A percentile compares a stretch with the other conserved stretches of the same genome.
Evolutionary conservation across 2,888 invertebrate genomes (phyloP).

Genomic region (Pristionchus exspectatus): DNA sequence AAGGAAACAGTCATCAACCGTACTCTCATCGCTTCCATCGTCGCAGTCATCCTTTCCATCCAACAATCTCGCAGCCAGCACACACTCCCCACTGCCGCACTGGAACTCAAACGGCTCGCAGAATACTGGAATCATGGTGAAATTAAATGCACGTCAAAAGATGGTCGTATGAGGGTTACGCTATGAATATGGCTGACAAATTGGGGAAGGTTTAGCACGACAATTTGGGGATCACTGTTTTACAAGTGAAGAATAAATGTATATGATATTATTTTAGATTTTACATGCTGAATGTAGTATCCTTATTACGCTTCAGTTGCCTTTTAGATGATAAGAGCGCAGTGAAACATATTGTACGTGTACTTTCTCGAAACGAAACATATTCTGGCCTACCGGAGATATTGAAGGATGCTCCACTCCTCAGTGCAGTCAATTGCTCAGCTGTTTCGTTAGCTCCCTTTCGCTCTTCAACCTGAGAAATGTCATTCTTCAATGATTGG

Average conservation of each 20-base stretch:
- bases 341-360: background rate
- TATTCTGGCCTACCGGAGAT: background rate
- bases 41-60: conserved; percentile 68
- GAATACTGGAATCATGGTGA: conserved; percentile 51
- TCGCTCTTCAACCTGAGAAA: conserved; percentile 25
- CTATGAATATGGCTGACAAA: background rate
- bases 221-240: no score
- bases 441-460: background rate
- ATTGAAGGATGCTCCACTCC: background rate
- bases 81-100: conserved; percentile 68
- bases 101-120: conserved; percentile 67
- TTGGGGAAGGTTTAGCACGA: no score
- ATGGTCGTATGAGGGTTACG: background rate
- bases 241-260: no score
- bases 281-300: no score
- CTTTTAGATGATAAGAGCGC: background rate
- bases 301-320: no score
- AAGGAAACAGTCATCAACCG: background rate
- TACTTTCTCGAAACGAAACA: background rate
- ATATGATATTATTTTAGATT: no score
- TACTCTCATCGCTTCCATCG: conserved; percentile 66
- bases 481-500: background rate
- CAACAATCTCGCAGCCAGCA: conserved; percentile 61
- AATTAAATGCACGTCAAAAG: background rate
- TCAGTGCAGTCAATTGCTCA: background rate